Percentiles rank a stretch among this genome's conserved stretches.
These are phyloP conservation scores for Biston betularia DNA, from an alignment of 2,888 invertebrate species.

Conservation along the genomic window DNA sequence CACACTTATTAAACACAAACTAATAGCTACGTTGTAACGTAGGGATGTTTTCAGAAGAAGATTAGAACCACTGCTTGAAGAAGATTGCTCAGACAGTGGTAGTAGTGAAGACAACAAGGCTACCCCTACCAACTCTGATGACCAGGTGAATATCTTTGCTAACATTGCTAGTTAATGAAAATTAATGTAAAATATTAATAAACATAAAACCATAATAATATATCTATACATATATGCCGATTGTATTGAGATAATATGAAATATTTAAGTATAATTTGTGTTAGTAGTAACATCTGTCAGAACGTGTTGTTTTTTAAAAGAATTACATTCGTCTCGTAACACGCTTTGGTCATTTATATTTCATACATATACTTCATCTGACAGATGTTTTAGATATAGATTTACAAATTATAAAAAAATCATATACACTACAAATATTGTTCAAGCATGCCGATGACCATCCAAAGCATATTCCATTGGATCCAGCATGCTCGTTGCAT, in stretches of 20 bases:
- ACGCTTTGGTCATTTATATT: neutral
- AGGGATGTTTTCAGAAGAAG: slow-evolving; percentile 88
- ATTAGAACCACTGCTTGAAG: slow-evolving; percentile 93
- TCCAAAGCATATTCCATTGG: slow-evolving; percentile 56
- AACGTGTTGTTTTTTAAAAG: neutral
- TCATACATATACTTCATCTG: slow-evolving; percentile 2
- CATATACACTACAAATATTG: slow-evolving; percentile 18
- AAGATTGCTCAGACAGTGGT: slow-evolving; percentile 90
- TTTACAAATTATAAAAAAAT: neutral
- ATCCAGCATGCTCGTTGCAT: slow-evolving; percentile 77
- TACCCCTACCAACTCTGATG: slow-evolving; percentile 80
- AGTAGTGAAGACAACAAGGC: slow-evolving; percentile 81
- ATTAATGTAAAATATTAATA: slow-evolving; percentile 4
- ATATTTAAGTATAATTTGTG: slow-evolving; percentile 20
- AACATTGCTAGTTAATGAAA: slow-evolving; percentile 6
- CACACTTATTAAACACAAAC: slow-evolving; percentile 37
- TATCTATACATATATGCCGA: slow-evolving; percentile 9
- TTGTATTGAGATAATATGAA: slow-evolving; percentile 10
- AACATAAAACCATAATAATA: neutral
- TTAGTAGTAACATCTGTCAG: slow-evolving; percentile 21
- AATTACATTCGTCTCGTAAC: neutral
- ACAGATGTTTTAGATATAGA: slow-evolving; percentile 41
- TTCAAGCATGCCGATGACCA: slow-evolving; percentile 64
- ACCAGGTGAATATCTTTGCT: slow-evolving; percentile 81
- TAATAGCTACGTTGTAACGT: slow-evolving; percentile 55